Evolutionary conservation across 1,140 invertebrate species (phyloP).

Genomic region (Euwallacea fornicatus): DNA sequence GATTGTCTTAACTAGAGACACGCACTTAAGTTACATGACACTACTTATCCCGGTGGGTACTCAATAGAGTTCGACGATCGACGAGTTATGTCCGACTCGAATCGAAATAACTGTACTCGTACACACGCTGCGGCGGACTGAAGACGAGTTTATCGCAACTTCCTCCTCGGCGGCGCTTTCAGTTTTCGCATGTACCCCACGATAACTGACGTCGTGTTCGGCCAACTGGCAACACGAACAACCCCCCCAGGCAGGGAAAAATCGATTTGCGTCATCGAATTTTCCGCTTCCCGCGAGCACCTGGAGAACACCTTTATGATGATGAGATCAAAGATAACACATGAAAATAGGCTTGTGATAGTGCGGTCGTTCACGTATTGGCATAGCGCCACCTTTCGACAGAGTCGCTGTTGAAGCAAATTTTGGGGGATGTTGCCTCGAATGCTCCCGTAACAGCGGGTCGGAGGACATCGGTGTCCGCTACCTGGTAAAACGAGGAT

Average conservation of each 20-base stretch:
- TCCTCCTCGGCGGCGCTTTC: conserved; percentile 6
- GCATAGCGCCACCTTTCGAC: too few species aligned
- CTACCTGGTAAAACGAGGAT: too few species aligned
- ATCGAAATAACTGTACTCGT: conserved; percentile 23
- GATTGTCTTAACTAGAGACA: not conserved
- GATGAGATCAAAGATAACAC: too few species aligned
- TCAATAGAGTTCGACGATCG: conserved; percentile 19
- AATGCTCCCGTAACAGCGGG: too few species aligned
- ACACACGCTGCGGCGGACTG: conserved; percentile 23
- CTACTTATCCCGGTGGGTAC: conserved; percentile 3
- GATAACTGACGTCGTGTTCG: not conserved
- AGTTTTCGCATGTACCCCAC: conserved; percentile 15
- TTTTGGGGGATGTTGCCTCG: too few species aligned
- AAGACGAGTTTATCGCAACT: conserved; percentile 22
- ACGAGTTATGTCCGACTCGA: conserved; percentile 18
- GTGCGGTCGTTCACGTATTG: too few species aligned
- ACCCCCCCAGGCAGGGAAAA: not conserved
- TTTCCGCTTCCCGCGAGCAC: not conserved
- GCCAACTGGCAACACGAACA: not conserved
- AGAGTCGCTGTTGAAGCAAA: too few species aligned
- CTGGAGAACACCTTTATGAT: too few species aligned
- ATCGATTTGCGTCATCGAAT: conserved; percentile 1
- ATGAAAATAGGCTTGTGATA: too few species aligned
- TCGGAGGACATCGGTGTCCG: too few species aligned
- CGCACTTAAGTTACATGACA: not conserved